Evolutionary conservation across 2,888 invertebrate genomes (phyloP), one percentile per base, ranked within the genome.

Genomic region (Lasioglossum leucozonium): DNA sequence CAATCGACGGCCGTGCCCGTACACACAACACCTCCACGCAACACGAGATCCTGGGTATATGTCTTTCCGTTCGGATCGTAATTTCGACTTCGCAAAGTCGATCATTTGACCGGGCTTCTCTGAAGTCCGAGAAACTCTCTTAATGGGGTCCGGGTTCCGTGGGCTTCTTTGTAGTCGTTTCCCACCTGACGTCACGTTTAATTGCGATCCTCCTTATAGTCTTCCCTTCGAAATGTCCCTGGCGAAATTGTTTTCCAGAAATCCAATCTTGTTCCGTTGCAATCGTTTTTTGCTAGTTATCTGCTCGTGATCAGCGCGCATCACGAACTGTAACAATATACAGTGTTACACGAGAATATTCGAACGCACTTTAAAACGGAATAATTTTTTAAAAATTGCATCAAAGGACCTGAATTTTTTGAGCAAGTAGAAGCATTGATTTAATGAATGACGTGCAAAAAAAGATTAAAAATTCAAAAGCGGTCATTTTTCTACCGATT

Each of bases 81-180:
- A 84, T 79, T 79, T 76, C 30, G 58, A 73, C 76, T 79, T 79
- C 4, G 65, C 69, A 10, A 73, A 77, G 51, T 79, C 44, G 67
- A 51, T 72, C 78, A 58, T 79, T 74, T 22, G 34, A 4, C 34
- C 22, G 30, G 18, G 3, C 26, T 80, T 82, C 77, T 26, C 55
- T 55, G 81, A 81, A 83, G 37, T 42, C 34, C 34, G 72, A 77
- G 42, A 67, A 78, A 75, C n/a, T 16, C 65, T n/a, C 72, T 13
- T 77, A 76, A 80, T 74, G 62, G 55, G 55, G 22, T n/a, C 51
- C 44, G 30, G 40, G 44, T 55, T 71, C 47, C 58, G 10, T 1
- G n/a, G 22, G 22, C 18, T 34, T 71, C 79, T 82, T 82, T 73
- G 44, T 69, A 47, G 34, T 58, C 58, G n/a, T 47, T 44, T 79